Base-by-base conservation (phyloP, 2,113 vertebrate species). In the Coturnix japonica region DNA sequence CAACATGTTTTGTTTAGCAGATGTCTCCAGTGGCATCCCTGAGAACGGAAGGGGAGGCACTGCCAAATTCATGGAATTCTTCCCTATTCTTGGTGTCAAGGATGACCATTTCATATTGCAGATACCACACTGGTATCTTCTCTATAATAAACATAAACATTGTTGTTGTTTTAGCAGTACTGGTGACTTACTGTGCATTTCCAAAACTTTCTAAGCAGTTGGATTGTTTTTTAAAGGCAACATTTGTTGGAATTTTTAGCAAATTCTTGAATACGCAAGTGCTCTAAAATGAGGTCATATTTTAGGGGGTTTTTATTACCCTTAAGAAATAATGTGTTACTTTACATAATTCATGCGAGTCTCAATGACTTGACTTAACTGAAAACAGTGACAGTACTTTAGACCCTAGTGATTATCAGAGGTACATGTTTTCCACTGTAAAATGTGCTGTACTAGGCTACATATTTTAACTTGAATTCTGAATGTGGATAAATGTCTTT, bases 1-100 rank as follows among this genome's bases (percentile, higher is more conserved):
- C 0, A 1, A 11, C 0, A 1, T 21, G 49, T 53, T 77, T 46
- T 71, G 43, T 33, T 44, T 41, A 43, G 53, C 11, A 66, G 21
- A 15, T 18, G 26, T 35, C n/a, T 20, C 20, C 22, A 22, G 22
- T 1, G 3, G 14, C 53, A 41, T 35, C 23, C 8, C 33, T 15
- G n/a, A 57, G 43, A 71, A 28, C 3, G 8, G 26, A 23, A 26
- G 26, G 26, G 23, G 37, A 22, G 9, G n/a, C 8, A 17, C 25
- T 81, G 20, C 22, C 64, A 11, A 64, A 33, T 23, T 46, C 23
- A 39, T n/a, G 21, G 18, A 59, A 8, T 33, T 76, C 28, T 49
- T 75, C 3, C 9, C 41, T 11, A 4, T 19, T 19, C 44, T n/a
- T 33, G 4, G 26, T 33, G 15, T 44, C 43, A 33, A 18, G 66